These are phyloP conservation scores for Ictalurus punctatus DNA, from an alignment of 2,113 vertebrate genomes.

Conservation along the genomic window DNA sequence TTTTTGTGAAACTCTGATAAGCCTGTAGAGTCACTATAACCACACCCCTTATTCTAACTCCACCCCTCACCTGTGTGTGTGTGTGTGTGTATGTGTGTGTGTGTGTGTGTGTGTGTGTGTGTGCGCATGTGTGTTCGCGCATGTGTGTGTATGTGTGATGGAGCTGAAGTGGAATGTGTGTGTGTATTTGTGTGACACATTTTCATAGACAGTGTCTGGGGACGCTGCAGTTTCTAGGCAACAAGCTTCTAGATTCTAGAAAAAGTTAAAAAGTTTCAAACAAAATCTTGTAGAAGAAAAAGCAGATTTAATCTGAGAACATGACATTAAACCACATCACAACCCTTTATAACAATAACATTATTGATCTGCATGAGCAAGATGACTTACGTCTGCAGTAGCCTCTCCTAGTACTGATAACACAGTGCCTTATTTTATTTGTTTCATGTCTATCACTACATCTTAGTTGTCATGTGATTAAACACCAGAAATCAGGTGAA, in stretches of 20 bases:
- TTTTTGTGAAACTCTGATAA: no score
- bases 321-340: not conserved
- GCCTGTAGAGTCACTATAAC: no score
- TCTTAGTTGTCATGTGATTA: not conserved
- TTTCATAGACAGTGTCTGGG: conserved; percentile 53
- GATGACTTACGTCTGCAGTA: not conserved
- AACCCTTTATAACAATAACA: not conserved
- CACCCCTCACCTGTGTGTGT: no score
- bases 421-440: not conserved
- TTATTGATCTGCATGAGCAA: no score
- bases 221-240: conserved; percentile 73
- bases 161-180: no score
- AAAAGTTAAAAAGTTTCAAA: conserved; percentile 49
- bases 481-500: not conserved
- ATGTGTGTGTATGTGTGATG: not conserved
- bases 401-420: not conserved
- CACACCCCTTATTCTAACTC: no score
- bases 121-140: not conserved
- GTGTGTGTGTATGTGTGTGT: not conserved
- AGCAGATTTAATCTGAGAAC: not conserved
- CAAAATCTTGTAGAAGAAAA: not conserved
- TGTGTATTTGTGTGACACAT: not conserved
- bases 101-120: no score
- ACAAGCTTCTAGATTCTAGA: conserved; percentile 68
- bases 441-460: not conserved